Conservation (phyloP, 2,797 vertebrate genomes). For the Acanthornis magna region DNA sequence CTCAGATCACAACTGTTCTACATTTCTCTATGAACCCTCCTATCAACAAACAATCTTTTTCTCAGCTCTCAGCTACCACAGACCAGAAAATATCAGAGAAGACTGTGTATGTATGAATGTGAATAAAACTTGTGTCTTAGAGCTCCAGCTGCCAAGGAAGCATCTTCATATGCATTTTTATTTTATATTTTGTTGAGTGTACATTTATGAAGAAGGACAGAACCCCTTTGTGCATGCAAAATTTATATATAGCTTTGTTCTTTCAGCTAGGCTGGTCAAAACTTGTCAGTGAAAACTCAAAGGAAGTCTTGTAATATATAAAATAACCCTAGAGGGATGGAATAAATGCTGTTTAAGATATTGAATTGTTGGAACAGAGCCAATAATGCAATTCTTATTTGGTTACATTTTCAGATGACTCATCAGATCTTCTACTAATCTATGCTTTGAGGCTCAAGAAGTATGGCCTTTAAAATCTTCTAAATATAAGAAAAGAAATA, state of each 20-base stretch:
- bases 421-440: slow-evolving; percentile 37
- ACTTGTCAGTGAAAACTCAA: slow-evolving; percentile 3
- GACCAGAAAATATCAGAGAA: background rate
- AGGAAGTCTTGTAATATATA: slow-evolving; percentile 27
- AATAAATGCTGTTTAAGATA: slow-evolving; percentile 62
- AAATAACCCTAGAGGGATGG: slow-evolving; percentile 12
- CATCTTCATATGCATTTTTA: background rate
- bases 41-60: background rate
- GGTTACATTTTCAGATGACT: slow-evolving; percentile 57
- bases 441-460: background rate
- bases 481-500: background rate
- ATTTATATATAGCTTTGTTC: slow-evolving; percentile 42
- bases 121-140: background rate
- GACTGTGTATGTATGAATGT: background rate
- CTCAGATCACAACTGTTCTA: background rate
- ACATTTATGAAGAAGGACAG: background rate
- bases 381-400: slow-evolving; percentile 36
- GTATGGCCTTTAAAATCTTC: background rate
- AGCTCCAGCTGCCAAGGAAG: background rate
- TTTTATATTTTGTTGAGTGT: background rate
- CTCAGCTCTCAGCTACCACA: background rate
- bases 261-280: slow-evolving; percentile 38
- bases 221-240: background rate
- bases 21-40: background rate
- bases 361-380: slow-evolving; percentile 44